Conservation (phyloP, 2,888 invertebrate genomes). For the Escarpia spicata region DNA sequence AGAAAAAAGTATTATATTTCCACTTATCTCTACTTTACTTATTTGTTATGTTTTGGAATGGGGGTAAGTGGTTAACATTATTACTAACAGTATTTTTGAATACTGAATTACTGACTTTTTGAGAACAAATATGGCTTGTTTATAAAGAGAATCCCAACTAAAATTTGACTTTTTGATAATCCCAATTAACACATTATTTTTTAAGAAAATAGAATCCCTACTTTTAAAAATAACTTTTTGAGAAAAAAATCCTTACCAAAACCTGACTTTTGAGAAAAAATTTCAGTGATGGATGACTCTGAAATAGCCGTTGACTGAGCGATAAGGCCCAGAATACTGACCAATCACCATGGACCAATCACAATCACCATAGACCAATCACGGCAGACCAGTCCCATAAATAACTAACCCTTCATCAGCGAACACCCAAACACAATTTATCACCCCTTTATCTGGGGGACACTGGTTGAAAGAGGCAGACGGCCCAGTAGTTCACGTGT, state of each 20-base stretch:
- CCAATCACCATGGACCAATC: background rate
- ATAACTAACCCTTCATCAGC: background rate
- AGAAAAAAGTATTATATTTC: background rate
- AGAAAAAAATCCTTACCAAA: background rate
- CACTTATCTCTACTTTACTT: too few relatives aligned
- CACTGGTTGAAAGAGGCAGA: background rate
- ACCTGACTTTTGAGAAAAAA: background rate
- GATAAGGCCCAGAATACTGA: background rate
- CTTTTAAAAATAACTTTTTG: too few relatives aligned
- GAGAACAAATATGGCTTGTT: background rate
- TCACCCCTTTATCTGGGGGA: background rate
- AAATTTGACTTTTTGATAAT: background rate
- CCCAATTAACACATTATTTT: too few relatives aligned
- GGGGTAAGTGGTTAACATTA: too few relatives aligned
- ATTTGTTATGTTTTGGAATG: too few relatives aligned
- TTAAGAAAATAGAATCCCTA: too few relatives aligned
- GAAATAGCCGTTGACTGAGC: background rate
- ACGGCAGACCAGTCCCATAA: background rate
- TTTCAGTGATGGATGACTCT: background rate
- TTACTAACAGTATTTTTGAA: too few relatives aligned
- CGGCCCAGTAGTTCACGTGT: background rate
- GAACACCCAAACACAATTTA: constrained; percentile 3
- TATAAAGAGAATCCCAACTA: background rate
- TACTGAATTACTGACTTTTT: too few relatives aligned
- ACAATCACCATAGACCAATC: background rate